Percentiles rank a stretch among this genome's conserved stretches.
Conservation (phyloP, 2,888 invertebrate species). For the Rhagonycha lutea region DNA sequence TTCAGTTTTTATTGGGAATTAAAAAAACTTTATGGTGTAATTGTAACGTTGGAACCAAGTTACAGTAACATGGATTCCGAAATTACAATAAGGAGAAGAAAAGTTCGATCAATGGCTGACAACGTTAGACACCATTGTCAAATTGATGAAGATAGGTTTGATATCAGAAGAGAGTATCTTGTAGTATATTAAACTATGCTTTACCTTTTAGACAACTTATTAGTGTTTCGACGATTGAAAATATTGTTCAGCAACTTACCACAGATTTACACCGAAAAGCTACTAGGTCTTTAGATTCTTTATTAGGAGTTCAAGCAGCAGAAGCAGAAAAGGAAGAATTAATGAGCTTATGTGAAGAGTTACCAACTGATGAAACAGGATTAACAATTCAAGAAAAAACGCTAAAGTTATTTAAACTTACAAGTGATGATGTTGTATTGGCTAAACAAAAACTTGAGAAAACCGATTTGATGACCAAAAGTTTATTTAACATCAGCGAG, state of each 20-base stretch:
- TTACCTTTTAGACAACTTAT: slow-evolving; percentile 29
- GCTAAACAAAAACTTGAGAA: slow-evolving; percentile 9
- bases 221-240: slow-evolving; percentile 38
- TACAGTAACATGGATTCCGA: slow-evolving; percentile 50
- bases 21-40: slow-evolving; percentile 10
- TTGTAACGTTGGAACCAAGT: slow-evolving; percentile 21
- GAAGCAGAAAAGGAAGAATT: slow-evolving; percentile 36
- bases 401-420: slow-evolving; percentile 32
- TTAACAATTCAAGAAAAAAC: slow-evolving; percentile 28
- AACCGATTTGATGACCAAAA: not conserved
- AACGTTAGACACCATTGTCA: slow-evolving; percentile 41
- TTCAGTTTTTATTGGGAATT: slow-evolving; percentile 34
- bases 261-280: slow-evolving; percentile 20
- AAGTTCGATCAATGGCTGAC: slow-evolving; percentile 56
- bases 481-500: not conserved
- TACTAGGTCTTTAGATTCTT: slow-evolving; percentile 40
- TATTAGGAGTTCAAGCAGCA: slow-evolving; percentile 33
- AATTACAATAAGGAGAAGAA: slow-evolving; percentile 56
- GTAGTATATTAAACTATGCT: not conserved
- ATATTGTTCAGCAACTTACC: slow-evolving; percentile 32
- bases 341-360: slow-evolving; percentile 23
- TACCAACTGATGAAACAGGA: slow-evolving; percentile 9
- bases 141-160: slow-evolving; percentile 25
- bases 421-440: slow-evolving; percentile 30
- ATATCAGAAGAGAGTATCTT: not conserved